Evolutionary conservation across 2,113 vertebrate genomes (phyloP).

Genomic region (Miniopterus natalensis): DNA sequence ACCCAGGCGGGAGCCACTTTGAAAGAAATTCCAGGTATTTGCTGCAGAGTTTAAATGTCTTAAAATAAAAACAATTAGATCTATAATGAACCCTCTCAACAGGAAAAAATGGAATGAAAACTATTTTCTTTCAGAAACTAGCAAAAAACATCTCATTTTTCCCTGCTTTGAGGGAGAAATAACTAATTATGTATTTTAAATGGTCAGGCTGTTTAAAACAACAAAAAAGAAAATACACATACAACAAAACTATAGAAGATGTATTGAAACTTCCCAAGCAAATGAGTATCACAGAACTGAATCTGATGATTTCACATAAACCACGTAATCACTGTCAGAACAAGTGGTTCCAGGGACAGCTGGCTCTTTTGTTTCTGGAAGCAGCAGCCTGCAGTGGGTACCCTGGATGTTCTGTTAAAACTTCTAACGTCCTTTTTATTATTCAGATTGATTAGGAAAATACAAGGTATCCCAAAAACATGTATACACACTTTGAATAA

Average conservation of each 20-base stretch:
- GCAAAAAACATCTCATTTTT: slow-evolving; percentile 9
- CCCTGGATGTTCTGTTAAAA: background rate
- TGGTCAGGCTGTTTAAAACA: background rate
- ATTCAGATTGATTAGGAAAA: slow-evolving; percentile 60
- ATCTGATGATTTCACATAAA: slow-evolving; percentile 16
- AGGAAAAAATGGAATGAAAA: slow-evolving; percentile 22
- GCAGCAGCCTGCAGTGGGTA: background rate
- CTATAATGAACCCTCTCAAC: background rate
- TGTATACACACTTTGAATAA: too few species aligned
- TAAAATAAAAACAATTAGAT: slow-evolving; percentile 47
- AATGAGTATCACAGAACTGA: background rate
- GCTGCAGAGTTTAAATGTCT: background rate
- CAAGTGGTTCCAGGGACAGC: background rate
- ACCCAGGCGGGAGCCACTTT: background rate
- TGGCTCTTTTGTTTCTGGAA: slow-evolving; percentile 34
- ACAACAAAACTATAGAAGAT: background rate
- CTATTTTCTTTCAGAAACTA: slow-evolving; percentile 21
- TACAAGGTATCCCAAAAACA: background rate
- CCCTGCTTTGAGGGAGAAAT: background rate
- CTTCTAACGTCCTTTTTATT: slow-evolving; percentile 47
- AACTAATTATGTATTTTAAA: background rate
- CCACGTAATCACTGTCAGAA: background rate
- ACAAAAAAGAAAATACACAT: background rate
- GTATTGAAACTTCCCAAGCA: slow-evolving; percentile 10
- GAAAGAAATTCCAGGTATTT: slow-evolving; percentile 14